phyloP scores from a whole-genome alignment of 2,797 vertebrate species.

The Dallia pectoralis region DNA sequence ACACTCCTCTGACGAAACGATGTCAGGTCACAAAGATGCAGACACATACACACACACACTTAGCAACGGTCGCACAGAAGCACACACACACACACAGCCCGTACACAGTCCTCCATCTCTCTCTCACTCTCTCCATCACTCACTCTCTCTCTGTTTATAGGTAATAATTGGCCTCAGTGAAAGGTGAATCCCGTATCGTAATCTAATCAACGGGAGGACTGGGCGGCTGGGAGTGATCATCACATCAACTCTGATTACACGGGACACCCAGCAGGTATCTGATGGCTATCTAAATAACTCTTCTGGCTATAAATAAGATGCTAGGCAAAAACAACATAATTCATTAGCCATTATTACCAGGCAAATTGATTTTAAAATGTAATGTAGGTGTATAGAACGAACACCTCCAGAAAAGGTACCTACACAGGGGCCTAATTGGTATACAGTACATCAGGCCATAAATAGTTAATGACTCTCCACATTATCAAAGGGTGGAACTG shows the following conservation, averaged over 20 bases:
- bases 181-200: constrained; percentile 47
- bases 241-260: constrained; percentile 56
- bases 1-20: constrained; percentile 59
- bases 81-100: constrained; percentile 5
- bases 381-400: constrained; percentile 38
- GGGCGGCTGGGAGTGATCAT: constrained; percentile 57
- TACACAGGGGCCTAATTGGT: background rate
- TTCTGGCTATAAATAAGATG: constrained; percentile 53
- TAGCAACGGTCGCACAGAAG: constrained; percentile 19
- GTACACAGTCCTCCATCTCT: background rate
- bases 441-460: constrained; percentile 56
- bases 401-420: constrained; percentile 40
- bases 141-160: constrained; percentile 4
- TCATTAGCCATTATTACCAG: constrained; percentile 57
- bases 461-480: constrained; percentile 69
- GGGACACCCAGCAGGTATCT: constrained; percentile 47
- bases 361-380: constrained; percentile 52
- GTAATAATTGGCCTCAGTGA: constrained; percentile 53
- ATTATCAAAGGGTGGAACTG: constrained; percentile 70
- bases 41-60: constrained; percentile 14
- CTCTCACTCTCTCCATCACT: constrained; percentile 13
- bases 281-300: constrained; percentile 1
- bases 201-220: constrained; percentile 55
- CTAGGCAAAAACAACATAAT: constrained; percentile 47
- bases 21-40: constrained; percentile 27